Evolutionary conservation across 1,140 invertebrate genomes (phyloP), one percentile per base, ranked within the genome.

Genomic region (Agraylea sexmaculata): DNA sequence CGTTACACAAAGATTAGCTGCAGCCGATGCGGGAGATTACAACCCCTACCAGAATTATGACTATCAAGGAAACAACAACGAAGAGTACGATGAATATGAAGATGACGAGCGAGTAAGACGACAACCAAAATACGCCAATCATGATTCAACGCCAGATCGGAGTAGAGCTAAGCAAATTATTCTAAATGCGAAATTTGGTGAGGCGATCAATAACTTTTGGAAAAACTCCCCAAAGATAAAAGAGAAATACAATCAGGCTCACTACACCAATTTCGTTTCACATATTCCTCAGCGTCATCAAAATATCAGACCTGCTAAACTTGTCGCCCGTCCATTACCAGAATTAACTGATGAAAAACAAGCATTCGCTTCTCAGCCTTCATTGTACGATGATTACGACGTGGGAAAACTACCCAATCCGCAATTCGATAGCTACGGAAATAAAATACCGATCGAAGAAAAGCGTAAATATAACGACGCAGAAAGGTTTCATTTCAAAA

Each of bases 161-260:
- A 47, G 30, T 55, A 1, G 52, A 61, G 2, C 50, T 44, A 25
- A 59, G 60, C 13, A 38, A 20, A 27, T 43, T 15, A 16, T 35
- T 11, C 25, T 46, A 6, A 47, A 46, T 34, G 42, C 39, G 1
- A 31, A 49, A 22, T 62, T 66, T 38, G 58, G 59, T 7, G 51
- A 51, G 2, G 62, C 62, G 1, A 58, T 66, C 0, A 57, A 59
- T 19, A 53, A 52, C 4, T 66, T 64, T 47, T 66, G 64, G 65
- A 45, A 37, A 19, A 40, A 40, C 21, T 30, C 40, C 3, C 31
- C 23, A n/a, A 33, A 29, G 7, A 7, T 17, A 4, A 37, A 33
- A 5, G 15, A 16, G 8, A 37, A 13, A 3, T 21, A 4, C 6
- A 45, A 45, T 30, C 37, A 29, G 7, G 31, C 32, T n/a, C 22